These are phyloP conservation scores for Drosophila insularis DNA, from an alignment of 1,140 invertebrate genomes.

Conservation along the genomic window DNA sequence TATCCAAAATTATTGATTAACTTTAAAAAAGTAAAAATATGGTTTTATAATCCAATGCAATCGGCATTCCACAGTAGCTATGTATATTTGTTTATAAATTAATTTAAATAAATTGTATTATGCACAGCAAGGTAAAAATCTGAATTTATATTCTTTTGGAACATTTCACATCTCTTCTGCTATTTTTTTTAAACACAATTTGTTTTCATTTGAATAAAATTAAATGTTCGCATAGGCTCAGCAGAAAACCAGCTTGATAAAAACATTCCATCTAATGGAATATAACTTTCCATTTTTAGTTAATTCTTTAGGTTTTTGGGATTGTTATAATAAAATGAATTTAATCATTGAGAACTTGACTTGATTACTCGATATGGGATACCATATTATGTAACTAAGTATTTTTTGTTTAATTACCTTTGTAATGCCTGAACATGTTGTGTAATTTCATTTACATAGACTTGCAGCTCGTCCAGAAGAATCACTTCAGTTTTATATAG, in stretches of 20 bases:
- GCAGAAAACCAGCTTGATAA: conserved; percentile 13
- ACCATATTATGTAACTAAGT: neutral
- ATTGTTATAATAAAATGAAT: neutral
- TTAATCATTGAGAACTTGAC: neutral
- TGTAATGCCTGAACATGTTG: conserved; percentile 85
- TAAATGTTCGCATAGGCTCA: conserved; percentile 20
- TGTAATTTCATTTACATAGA: conserved; percentile 91
- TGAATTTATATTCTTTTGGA: conserved; percentile 7
- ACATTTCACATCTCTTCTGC: neutral
- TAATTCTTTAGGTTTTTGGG: neutral
- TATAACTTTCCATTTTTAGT: conserved; percentile 37
- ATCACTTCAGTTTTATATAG: conserved; percentile 92
- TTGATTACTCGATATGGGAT: too few relatives aligned
- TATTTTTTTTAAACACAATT: neutral
- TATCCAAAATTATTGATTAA: conserved; percentile 3
- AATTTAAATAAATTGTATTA: neutral
- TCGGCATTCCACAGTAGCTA: neutral
- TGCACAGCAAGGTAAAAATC: neutral
- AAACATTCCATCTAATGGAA: neutral
- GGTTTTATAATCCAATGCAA: conserved; percentile 2
- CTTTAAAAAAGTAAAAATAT: neutral
- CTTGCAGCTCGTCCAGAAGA: conserved; percentile 90
- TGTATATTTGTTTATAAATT: neutral
- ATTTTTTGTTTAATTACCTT: conserved; percentile 35
- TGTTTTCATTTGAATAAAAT: conserved; percentile 41